Evolutionary conservation across 2,888 invertebrate species (phyloP).

Genomic region (Drosophila pegasa): DNA sequence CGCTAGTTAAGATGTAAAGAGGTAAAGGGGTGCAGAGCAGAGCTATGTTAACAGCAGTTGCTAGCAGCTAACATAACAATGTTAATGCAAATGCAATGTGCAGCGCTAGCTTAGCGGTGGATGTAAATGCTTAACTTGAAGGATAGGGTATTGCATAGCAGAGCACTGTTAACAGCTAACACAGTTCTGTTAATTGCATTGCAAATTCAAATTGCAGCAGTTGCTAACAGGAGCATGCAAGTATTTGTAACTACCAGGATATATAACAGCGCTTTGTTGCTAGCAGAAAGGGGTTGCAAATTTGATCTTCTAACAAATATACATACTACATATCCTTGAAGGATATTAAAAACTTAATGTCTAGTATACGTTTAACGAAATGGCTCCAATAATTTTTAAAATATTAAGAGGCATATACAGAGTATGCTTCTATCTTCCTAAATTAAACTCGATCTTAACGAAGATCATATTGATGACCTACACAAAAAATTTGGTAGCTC

Average conservation of each 20-base stretch:
- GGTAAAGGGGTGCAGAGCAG: background rate
- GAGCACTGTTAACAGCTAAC: conserved; percentile 12
- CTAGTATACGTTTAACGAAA: too few species aligned
- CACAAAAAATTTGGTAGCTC: too few species aligned
- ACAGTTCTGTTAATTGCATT: background rate
- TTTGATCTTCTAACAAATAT: too few species aligned
- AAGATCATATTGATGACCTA: too few species aligned
- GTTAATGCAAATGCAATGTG: background rate
- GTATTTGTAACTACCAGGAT: background rate
- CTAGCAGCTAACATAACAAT: background rate
- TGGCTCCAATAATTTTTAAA: too few species aligned
- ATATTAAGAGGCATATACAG: too few species aligned
- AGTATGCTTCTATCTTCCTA: too few species aligned
- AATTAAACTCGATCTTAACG: too few species aligned
- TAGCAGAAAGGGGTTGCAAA: background rate
- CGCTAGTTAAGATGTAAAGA: background rate
- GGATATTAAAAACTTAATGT: background rate
- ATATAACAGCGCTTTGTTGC: background rate
- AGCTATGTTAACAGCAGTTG: conserved; percentile 13
- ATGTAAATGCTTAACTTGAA: background rate
- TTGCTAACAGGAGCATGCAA: background rate
- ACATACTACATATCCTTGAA: too few species aligned
- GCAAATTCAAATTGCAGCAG: background rate
- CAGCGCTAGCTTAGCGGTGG: background rate
- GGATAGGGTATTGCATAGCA: too few species aligned